A percentile compares a stretch with the other conserved stretches of the same genome.
These are phyloP conservation scores for Cygnus olor DNA, from an alignment of 2,797 vertebrate genomes.

Conservation along the genomic window DNA sequence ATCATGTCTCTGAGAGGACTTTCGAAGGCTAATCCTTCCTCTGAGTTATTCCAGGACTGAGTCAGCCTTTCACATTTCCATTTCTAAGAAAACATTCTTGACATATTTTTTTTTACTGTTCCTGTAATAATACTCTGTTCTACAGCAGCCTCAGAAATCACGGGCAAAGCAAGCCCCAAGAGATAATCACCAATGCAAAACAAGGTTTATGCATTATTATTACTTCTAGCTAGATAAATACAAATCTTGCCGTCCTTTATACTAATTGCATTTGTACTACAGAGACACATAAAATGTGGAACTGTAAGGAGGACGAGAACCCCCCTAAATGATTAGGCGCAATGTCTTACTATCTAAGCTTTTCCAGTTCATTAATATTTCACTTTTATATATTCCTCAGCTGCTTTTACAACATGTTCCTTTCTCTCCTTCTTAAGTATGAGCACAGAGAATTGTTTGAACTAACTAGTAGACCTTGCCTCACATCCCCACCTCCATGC, in stretches of 20 bases:
- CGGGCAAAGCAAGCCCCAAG: background rate
- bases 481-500: background rate
- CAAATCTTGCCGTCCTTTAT: background rate
- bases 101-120: background rate
- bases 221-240: background rate
- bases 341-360: conserved; percentile 50
- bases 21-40: background rate
- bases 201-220: background rate
- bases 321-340: conserved; percentile 10
- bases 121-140: background rate
- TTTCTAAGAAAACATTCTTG: conserved; percentile 19
- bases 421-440: conserved; percentile 57
- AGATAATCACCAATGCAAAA: background rate
- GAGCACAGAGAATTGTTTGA: conserved; percentile 63
- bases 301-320: background rate
- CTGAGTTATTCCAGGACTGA: background rate
- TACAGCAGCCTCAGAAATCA: background rate
- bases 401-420: conserved; percentile 62
- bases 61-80: background rate
- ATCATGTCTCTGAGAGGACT: background rate
- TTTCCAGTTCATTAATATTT: conserved; percentile 74
- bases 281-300: background rate
- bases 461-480: conserved; percentile 57
- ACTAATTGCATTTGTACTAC: background rate
- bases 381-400: conserved; percentile 71